phyloP scores from a whole-genome alignment of 2,888 invertebrate species.

The Diarsia rubi region DNA sequence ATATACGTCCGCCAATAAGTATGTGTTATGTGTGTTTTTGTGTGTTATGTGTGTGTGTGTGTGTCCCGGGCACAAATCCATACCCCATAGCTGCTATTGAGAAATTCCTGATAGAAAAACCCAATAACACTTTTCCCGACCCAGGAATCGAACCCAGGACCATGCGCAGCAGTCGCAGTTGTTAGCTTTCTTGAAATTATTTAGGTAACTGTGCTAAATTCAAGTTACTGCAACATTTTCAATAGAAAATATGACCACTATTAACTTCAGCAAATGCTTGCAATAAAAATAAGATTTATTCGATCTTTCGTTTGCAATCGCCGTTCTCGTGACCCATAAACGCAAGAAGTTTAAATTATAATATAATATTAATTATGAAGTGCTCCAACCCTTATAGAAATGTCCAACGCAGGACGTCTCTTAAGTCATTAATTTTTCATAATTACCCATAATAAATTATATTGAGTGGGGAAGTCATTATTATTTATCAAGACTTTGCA shows the following conservation, averaged over 20 bases:
- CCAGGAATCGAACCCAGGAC: no score
- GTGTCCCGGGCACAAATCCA: no score
- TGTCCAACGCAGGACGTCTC: constrained; percentile 51
- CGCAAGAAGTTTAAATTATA: constrained; percentile 58
- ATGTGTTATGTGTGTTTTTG: no score
- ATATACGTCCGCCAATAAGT: no score
- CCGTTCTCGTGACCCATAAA: constrained; percentile 34
- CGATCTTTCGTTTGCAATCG: constrained; percentile 45
- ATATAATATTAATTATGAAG: constrained; percentile 61
- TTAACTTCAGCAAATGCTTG: constrained; percentile 33
- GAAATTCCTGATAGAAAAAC: no score
- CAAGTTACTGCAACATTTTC: constrained; percentile 30
- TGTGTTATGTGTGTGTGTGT: no score
- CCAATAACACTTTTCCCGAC: no score
- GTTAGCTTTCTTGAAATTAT: background rate
- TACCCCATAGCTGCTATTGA: no score
- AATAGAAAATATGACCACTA: constrained; percentile 40
- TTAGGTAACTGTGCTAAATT: constrained; percentile 15
- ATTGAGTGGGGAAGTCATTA: constrained; percentile 36
- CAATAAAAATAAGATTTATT: constrained; percentile 54
- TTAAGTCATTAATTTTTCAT: constrained; percentile 60
- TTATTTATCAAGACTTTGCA: constrained; percentile 35
- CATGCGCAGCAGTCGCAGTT: no score
- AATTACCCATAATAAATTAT: constrained; percentile 55
- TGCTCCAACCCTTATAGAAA: constrained; percentile 57